Percentiles rank a stretch among this genome's conserved stretches.
phyloP scores from a whole-genome alignment of 2,797 vertebrate species.

The Scolopax bukidnonensis region DNA sequence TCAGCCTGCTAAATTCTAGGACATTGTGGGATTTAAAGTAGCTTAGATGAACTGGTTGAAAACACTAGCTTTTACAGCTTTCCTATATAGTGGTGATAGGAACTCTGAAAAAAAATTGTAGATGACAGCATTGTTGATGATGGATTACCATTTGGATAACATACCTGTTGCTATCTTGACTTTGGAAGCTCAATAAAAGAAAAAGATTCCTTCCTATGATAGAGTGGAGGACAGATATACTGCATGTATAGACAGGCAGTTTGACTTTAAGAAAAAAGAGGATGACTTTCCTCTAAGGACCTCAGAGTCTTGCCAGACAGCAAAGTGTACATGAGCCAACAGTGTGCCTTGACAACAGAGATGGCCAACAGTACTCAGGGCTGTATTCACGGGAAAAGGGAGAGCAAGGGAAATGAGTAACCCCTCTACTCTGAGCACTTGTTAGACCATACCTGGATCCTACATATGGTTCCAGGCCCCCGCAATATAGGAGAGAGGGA shows the following conservation, averaged over 20 bases:
- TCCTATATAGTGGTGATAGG: not conserved
- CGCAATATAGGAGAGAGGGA: not conserved
- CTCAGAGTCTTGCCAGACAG: not conserved
- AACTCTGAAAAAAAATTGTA: not conserved
- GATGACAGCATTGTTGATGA: not conserved
- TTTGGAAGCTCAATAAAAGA: not conserved
- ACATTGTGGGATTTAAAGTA: not conserved
- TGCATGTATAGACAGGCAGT: not conserved
- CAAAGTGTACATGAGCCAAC: not conserved
- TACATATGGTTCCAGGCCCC: not conserved
- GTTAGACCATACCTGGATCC: not conserved
- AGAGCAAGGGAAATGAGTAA: not conserved
- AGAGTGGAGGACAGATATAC: not conserved
- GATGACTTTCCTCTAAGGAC: not conserved
- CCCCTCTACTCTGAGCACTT: not conserved
- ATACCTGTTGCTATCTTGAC: not conserved
- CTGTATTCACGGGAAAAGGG: not conserved
- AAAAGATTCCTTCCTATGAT: not conserved
- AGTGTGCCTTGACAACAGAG: not conserved
- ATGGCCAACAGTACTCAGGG: not conserved
- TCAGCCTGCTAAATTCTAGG: not conserved
- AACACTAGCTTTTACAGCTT: not conserved
- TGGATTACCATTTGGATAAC: not conserved
- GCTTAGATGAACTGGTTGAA: not conserved
- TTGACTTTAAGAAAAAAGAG: not conserved